Evolutionary conservation across 2,797 vertebrate species (phyloP), one percentile per base, ranked within the genome.

Genomic region (Cetoscarus ocellatus): DNA sequence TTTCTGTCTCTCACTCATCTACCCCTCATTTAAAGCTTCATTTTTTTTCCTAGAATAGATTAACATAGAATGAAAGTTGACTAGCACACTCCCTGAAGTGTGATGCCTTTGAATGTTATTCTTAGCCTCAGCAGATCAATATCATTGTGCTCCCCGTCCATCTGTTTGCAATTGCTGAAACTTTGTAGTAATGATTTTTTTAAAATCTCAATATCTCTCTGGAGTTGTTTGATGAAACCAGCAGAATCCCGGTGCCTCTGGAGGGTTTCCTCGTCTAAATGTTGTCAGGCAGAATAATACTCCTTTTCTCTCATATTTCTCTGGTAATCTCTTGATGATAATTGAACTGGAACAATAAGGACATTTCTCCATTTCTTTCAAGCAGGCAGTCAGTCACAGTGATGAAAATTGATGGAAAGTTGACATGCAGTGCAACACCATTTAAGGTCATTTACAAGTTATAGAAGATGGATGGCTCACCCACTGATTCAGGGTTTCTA

Each of bases 91-190:
- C 88, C 85, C 86, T 43, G 59, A 76, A 76, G 90, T 63, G 53
- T 5, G 57, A 49, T 45, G 82, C 75, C 83, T 88, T 82, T 90
- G 84, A 91, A 86, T 79, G 67, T 83, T 82, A 87, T 85, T 85
- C 79, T 86, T 63, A 70, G 78, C 74, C 70, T 83, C 73, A 74
- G 76, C 70, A 82, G 84, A 91, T 92, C 89, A 89, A 90, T 91
- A 88, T 86, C 82, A 75, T 80, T 48, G 38, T 35, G n/a, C 61
- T 83, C 70, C 64, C 82, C 51, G 35, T 81, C 77, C 27, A 40
- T 86, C 77, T 90, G 84, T 77, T 89, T 14, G 17, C 58, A 63
- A 75, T 84, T 67, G 45, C 77, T 68, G 47, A 82, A 86, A 86
- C 75, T 84, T 72, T 79, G 55, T 65, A 36, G 78, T 69, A 73